Evolutionary conservation across 2,888 invertebrate genomes (phyloP).

Genomic region (Elegia similella): DNA sequence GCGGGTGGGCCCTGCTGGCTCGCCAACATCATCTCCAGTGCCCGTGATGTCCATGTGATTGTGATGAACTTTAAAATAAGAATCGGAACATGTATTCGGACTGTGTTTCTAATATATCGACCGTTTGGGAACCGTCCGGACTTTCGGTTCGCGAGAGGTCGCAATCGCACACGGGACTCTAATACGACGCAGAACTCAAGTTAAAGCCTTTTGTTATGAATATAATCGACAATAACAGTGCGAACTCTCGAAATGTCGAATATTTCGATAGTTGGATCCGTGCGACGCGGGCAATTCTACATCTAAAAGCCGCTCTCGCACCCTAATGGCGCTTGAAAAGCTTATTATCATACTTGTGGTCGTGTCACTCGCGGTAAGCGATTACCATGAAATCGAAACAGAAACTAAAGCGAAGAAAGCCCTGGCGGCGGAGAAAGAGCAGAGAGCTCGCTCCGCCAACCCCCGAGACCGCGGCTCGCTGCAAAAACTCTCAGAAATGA

Average conservation of each 20-base stretch:
- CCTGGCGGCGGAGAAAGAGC: conserved; percentile 73
- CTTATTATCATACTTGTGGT: conserved; percentile 51
- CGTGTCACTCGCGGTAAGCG: conserved; percentile 51
- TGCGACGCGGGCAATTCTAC: conserved; percentile 38
- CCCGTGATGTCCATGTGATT: conserved; percentile 17
- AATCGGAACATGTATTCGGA: conserved; percentile 22
- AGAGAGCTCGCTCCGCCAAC: conserved; percentile 53
- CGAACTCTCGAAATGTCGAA: conserved; percentile 47
- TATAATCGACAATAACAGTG: conserved; percentile 41
- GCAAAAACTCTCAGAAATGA: conserved; percentile 50
- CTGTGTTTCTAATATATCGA: conserved; percentile 46
- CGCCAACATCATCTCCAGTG: conserved; percentile 14
- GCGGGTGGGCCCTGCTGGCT: conserved; percentile 37
- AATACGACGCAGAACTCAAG: conserved; percentile 1
- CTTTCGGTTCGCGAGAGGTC: conserved; percentile 39
- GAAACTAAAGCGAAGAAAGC: conserved; percentile 65
- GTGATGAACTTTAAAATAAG: conserved; percentile 22
- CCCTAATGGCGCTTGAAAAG: conserved; percentile 70
- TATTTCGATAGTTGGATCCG: conserved; percentile 30
- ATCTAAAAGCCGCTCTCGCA: conserved; percentile 44
- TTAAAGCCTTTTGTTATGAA: conserved; percentile 57
- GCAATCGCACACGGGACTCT: conserved; percentile 20
- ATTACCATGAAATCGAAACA: conserved; percentile 61
- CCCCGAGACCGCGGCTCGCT: conserved; percentile 58
- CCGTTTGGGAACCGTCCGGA: conserved; percentile 46